Percentiles rank a stretch among this genome's conserved stretches.
Conservation (phyloP, 2,888 invertebrate species). For the Eledona agricola region DNA sequence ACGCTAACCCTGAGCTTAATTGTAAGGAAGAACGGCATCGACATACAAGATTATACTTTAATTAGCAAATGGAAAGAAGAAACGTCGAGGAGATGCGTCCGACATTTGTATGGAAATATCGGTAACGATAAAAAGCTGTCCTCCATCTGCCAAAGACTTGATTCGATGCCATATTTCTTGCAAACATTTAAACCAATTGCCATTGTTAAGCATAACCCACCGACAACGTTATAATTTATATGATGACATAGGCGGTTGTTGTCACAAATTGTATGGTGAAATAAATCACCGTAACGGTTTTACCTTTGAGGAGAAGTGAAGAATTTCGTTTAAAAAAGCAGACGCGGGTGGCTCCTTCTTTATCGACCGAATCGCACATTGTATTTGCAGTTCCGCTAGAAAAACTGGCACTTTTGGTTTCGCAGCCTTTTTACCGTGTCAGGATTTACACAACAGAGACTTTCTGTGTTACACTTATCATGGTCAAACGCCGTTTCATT, state of each 20-base stretch:
- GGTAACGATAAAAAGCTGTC: constrained; percentile 27
- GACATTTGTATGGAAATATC: no score
- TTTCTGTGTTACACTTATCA: constrained; percentile 54
- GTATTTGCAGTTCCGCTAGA: constrained; percentile 51
- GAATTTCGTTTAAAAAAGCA: constrained; percentile 3
- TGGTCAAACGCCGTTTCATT: constrained; percentile 45
- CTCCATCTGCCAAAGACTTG: constrained; percentile 29
- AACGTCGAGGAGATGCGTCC: no score
- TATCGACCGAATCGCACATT: constrained; percentile 16
- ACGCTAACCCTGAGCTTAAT: constrained; percentile 18
- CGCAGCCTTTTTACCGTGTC: constrained; percentile 52
- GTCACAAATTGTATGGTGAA: constrained; percentile 36
- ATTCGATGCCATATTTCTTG: constrained; percentile 30
- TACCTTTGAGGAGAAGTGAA: constrained; percentile 9
- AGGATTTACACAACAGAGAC: constrained; percentile 55
- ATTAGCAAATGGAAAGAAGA: constrained; percentile 8
- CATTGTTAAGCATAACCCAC: constrained; percentile 36
- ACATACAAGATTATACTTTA: constrained; percentile 7
- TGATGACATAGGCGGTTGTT: constrained; percentile 35
- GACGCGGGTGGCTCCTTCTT: constrained; percentile 3
- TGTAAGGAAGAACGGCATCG: constrained; percentile 13
- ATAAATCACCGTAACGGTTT: constrained; percentile 38
- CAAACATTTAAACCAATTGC: constrained; percentile 22
- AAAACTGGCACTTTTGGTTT: constrained; percentile 56
- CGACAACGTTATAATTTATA: constrained; percentile 34